phyloP scores from a whole-genome alignment of 2,888 invertebrate genomes.

The Zootermopsis nevadensis region DNA sequence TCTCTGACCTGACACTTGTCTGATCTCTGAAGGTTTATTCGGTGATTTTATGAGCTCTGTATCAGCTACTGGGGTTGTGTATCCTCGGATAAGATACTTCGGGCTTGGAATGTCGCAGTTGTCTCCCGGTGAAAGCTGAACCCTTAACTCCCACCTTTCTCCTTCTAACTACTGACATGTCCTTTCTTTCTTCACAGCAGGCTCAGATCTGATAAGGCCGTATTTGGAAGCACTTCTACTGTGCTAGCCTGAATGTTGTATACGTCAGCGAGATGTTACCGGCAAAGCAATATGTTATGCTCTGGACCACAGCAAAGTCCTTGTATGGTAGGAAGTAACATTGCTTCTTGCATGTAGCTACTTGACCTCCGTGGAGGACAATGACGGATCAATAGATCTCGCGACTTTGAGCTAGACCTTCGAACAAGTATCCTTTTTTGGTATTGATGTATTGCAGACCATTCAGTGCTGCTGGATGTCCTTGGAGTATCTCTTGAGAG shows the following conservation, averaged over 20 bases:
- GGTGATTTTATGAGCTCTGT: too few species aligned
- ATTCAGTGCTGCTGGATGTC: too few species aligned
- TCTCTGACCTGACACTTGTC: too few species aligned
- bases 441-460: background rate
- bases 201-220: background rate
- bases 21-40: too few species aligned
- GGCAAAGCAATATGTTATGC: too few species aligned
- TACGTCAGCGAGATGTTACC: background rate
- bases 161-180: background rate
- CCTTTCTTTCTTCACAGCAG: background rate
- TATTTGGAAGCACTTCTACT: background rate
- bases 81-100: too few species aligned
- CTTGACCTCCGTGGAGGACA: background rate
- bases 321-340: background rate
- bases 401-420: background rate
- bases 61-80: too few species aligned
- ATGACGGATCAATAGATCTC: background rate
- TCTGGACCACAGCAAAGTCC: background rate
- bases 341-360: background rate
- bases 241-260: background rate
- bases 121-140: too few species aligned
- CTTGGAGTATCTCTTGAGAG: too few species aligned
- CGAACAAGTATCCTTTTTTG: slow-evolving; percentile 20
- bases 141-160: background rate
- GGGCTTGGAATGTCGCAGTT: too few species aligned